A percentile compares a stretch with the other conserved stretches of the same genome.
Conservation (phyloP, 2,888 invertebrate species). For the Xanthia icteritia region DNA sequence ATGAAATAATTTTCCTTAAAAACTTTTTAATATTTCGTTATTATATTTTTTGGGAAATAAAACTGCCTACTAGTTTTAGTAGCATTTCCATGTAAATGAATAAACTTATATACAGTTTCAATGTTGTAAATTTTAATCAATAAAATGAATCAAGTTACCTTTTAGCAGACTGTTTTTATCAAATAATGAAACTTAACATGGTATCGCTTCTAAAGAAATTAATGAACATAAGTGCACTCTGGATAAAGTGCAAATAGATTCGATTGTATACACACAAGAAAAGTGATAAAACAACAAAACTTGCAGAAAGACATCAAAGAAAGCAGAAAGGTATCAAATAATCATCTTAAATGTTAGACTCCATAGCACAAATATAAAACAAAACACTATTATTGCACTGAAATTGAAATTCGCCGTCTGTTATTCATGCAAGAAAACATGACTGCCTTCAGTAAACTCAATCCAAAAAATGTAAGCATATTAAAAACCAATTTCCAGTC, state of each 20-base stretch:
- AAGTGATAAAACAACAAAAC: not conserved
- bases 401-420: not conserved
- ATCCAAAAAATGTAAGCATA: not conserved
- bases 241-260: not conserved
- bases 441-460: not conserved
- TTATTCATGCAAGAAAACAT: not conserved
- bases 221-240: not conserved
- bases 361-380: not conserved
- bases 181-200: constrained; percentile 40
- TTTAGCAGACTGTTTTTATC: constrained; percentile 30
- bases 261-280: not conserved
- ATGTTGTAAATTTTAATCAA: constrained; percentile 17
- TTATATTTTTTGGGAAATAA: not conserved
- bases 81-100: not conserved
- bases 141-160: constrained; percentile 1
- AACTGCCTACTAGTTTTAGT: not conserved
- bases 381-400: not conserved
- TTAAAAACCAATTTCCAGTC: not conserved
- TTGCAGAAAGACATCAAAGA: not conserved
- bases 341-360: not conserved
- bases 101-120: not conserved
- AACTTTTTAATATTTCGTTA: not conserved
- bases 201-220: constrained; percentile 7
- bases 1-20: not conserved
- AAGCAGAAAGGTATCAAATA: not conserved